phyloP scores from a whole-genome alignment of 2,888 invertebrate species.

The Coenonympha arcania region DNA sequence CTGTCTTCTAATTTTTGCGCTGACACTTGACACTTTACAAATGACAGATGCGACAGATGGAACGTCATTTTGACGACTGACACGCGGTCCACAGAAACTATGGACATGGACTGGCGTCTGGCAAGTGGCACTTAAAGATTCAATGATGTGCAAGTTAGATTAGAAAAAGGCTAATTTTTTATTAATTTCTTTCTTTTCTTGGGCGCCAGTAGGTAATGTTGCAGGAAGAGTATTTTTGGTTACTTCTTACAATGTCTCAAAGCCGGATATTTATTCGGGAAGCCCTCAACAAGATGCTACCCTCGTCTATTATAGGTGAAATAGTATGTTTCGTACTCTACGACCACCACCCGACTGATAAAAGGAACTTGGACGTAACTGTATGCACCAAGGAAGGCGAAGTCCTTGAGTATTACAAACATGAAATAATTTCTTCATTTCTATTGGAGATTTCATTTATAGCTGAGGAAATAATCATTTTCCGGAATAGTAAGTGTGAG shows the following conservation, averaged over 20 bases:
- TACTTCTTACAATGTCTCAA: slow-evolving; percentile 22
- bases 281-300: slow-evolving; percentile 43
- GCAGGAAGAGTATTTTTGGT: no score
- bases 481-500: slow-evolving; percentile 46
- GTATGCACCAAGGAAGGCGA: slow-evolving; percentile 49
- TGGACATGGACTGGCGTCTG: no score
- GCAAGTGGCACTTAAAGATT: no score
- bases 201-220: no score
- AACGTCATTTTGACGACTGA: no score
- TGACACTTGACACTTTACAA: no score
- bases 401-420: slow-evolving; percentile 50
- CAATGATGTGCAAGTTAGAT: no score
- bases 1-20: no score
- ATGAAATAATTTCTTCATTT: slow-evolving; percentile 40
- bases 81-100: no score
- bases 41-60: no score
- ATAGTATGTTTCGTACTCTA: slow-evolving; percentile 51
- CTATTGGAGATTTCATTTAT: slow-evolving; percentile 28
- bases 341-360: slow-evolving; percentile 52
- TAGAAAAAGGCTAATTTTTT: no score
- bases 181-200: no score
- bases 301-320: slow-evolving; percentile 41
- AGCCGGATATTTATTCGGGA: slow-evolving; percentile 37
- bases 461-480: slow-evolving; percentile 39
- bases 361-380: slow-evolving; percentile 44